A percentile compares a stretch with the other conserved stretches of the same genome.
These are phyloP conservation scores for Cyclargus thomasi DNA, from an alignment of 1,140 invertebrate species.

Conservation along the genomic window DNA sequence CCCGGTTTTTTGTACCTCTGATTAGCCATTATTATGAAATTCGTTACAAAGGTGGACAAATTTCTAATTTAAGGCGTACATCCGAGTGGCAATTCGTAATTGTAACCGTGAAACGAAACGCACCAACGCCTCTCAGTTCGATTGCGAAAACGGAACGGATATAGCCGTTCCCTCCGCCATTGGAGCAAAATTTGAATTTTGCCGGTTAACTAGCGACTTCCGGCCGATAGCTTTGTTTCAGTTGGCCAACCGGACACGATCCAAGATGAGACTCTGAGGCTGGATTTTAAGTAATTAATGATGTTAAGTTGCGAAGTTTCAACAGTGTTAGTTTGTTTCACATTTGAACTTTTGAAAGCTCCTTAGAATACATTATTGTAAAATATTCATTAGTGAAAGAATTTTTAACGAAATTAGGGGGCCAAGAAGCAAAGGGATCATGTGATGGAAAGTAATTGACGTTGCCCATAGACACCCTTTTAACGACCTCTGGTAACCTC, in stretches of 20 bases:
- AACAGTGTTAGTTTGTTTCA: no score
- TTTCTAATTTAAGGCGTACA: conserved; percentile 36
- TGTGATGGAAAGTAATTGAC: no score
- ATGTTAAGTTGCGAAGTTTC: neutral
- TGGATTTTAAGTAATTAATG: conserved; percentile 7
- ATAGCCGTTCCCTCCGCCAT: conserved; percentile 60
- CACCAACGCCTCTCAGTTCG: conserved; percentile 47
- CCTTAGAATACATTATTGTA: no score
- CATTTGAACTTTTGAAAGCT: no score
- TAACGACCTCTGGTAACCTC: no score
- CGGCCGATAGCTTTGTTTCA: conserved; percentile 58
- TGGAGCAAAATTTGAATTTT: conserved; percentile 68
- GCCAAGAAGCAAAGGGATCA: no score
- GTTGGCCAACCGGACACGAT: conserved; percentile 47
- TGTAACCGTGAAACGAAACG: conserved; percentile 45
- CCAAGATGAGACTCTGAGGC: conserved; percentile 22
- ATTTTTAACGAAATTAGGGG: no score
- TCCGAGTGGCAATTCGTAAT: conserved; percentile 45
- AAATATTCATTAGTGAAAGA: no score
- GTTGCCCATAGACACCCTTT: no score
- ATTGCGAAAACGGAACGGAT: conserved; percentile 72
- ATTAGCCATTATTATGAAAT: neutral
- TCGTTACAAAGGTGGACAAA: neutral
- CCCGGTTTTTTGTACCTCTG: no score
- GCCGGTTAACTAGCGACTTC: conserved; percentile 62